These are phyloP conservation scores for Tokudaia tokunoshimensis DNA, from an alignment of 2,797 vertebrate species.

Conservation along the genomic window DNA sequence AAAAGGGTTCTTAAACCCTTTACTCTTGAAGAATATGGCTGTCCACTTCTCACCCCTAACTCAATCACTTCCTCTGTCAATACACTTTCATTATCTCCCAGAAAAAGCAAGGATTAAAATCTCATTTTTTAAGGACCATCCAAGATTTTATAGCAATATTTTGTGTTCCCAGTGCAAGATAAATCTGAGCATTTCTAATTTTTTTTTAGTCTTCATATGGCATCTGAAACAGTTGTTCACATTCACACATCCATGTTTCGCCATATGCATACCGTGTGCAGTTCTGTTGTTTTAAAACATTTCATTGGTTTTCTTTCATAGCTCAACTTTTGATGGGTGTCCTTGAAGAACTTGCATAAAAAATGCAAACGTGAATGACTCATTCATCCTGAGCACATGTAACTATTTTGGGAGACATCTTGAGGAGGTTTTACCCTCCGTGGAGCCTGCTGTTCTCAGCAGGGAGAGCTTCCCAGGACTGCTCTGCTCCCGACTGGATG, in stretches of 20 bases:
- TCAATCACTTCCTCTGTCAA: constrained; percentile 42
- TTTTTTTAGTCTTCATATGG: constrained; percentile 79
- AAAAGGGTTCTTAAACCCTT: neutral
- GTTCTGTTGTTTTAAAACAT: constrained; percentile 86
- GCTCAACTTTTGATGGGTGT: constrained; percentile 84
- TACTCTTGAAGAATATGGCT: constrained; percentile 23
- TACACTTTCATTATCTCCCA: neutral
- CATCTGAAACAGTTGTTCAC: constrained; percentile 83
- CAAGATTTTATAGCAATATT: constrained; percentile 81
- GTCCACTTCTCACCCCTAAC: neutral
- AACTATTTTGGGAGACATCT: constrained; percentile 76
- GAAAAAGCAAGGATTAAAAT: constrained; percentile 61
- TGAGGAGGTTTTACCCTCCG: constrained; percentile 73
- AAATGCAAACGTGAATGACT: constrained; percentile 84
- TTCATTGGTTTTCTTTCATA: constrained; percentile 81
- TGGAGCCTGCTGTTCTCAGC: constrained; percentile 66
- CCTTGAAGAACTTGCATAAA: constrained; percentile 81
- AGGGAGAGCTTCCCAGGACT: constrained; percentile 35
- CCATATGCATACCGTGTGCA: constrained; percentile 74
- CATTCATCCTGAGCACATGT: constrained; percentile 85
- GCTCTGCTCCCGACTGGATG: constrained; percentile 66
- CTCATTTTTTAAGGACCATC: constrained; percentile 58
- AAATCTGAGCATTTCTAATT: constrained; percentile 70
- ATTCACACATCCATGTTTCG: constrained; percentile 75
- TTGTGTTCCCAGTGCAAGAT: constrained; percentile 81